Base-by-base conservation (phyloP, 23 tunicate genomes). In the Halocynthia roretzi region DNA sequence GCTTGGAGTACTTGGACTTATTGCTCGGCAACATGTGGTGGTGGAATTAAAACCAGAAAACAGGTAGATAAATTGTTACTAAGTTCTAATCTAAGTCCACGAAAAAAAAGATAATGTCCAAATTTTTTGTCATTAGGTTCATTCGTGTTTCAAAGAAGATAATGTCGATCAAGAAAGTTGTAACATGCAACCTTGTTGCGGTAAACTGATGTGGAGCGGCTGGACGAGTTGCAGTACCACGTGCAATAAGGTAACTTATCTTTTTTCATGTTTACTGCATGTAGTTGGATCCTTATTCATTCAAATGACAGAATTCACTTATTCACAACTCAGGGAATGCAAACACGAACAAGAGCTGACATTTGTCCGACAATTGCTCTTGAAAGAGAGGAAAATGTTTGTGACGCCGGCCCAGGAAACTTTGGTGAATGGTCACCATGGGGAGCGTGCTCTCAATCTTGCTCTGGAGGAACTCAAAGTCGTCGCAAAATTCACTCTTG, bases 391-490 rank as follows among this genome's bases (percentile, higher is more conserved):
- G 68, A 82, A 4, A 70, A 63, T 55, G 48, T 74, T 9, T 94
- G 99, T 67, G 76, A 87, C 71, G 61, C 83, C 75, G 96, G 96
- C 52, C 53, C 80, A 11, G 98, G 98, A 68, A 87, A 80, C 68
- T 93, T 68, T 65, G 88, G 88, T 8, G 83, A 79, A 20, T 95
- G 99, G 99, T 73, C 96, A 22, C 83, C 84, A 50, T 95, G 96
- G 96, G 82, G 83, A 11, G 87, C 76, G 31, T 95, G 99, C 83
- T 94, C 98, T 20, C 69, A 70, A 53, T 77, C 93, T 19, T 95
- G 99, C 57, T 58, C 80, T 7, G 99, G 93, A 19, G 99, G 99
- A 23, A 61, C 51, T 56, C 87, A 78, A 73, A 73, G 83, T n/a
- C 67, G 96, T 61, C 67, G 67, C 15, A 75, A 95, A 73, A 62